phyloP scores from a whole-genome alignment of 37 sponge, comb jelly and placozoan species.

The Eunapius fragilis region DNA sequence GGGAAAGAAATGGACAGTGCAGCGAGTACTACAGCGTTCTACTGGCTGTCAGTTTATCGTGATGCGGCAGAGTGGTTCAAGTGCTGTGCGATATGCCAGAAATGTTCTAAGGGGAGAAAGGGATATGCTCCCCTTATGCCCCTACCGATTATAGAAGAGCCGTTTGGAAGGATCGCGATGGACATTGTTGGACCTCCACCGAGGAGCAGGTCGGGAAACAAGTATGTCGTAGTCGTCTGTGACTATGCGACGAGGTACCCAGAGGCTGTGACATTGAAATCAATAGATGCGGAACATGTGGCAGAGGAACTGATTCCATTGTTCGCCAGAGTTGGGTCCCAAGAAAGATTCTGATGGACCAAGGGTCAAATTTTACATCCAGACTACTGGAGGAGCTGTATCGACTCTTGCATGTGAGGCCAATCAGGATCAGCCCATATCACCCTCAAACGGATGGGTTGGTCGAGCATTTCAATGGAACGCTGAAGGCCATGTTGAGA shows the following conservation, averaged over 20 bases:
- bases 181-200: conserved; percentile 40
- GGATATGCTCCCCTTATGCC: conserved; percentile 15
- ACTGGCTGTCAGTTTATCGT: too few species aligned
- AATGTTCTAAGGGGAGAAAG: too few species aligned
- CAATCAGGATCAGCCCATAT: conserved; percentile 8
- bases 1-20: too few species aligned
- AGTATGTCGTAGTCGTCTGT: conserved; percentile 21
- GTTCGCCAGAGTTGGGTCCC: conserved; percentile 35
- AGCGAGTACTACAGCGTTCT: too few species aligned
- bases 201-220: not conserved
- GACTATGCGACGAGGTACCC: conserved; percentile 50
- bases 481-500: conserved; percentile 25
- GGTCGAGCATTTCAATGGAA: conserved; percentile 28
- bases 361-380: not conserved
- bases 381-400: conserved; percentile 12
- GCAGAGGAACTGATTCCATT: conserved; percentile 11
- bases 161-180: conserved; percentile 43
- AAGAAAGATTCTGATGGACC: conserved; percentile 29
- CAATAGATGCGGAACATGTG: conserved; percentile 13
- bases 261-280: too few species aligned
- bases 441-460: too few species aligned
- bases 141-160: conserved; percentile 18
- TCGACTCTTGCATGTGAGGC: not conserved
- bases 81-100: too few species aligned
- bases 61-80: too few species aligned